A percentile compares a stretch with the other conserved stretches of the same genome.
Evolutionary conservation across 2,888 invertebrate species (phyloP).

Genomic region (Campaea margaritaria): DNA sequence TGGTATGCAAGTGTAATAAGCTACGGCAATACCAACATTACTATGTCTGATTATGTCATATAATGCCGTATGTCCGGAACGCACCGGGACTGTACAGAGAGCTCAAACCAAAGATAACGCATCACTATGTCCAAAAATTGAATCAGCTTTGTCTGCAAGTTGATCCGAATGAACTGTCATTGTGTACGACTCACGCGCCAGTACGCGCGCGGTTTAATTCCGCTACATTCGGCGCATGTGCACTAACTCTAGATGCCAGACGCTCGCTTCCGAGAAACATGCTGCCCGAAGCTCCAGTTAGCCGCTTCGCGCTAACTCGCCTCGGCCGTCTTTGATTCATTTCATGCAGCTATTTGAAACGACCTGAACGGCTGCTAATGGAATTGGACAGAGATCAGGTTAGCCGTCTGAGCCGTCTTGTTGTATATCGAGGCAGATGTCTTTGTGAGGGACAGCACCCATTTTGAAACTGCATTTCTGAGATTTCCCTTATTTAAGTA

Average conservation of each 20-base stretch:
- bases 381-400: conserved; percentile 14
- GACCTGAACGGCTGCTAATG: conserved; percentile 19
- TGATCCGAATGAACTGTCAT: conserved; percentile 30
- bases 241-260: conserved; percentile 49
- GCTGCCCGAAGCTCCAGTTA: conserved; percentile 50
- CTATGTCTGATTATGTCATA: no score
- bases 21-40: no score
- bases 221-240: conserved; percentile 41
- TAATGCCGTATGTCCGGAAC: no score
- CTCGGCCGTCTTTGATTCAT: conserved; percentile 34
- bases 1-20: no score
- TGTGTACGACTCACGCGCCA: conserved; percentile 26
- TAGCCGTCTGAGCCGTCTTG: conserved; percentile 1
- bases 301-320: conserved; percentile 29
- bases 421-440: background rate
- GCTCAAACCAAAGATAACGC: background rate
- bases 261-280: conserved; percentile 62
- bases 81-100: background rate
- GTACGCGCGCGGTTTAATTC: conserved; percentile 40
- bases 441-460: background rate
- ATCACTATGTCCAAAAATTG: conserved; percentile 2
- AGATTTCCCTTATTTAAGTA: no score
- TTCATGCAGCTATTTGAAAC: conserved; percentile 25
- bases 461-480: background rate
- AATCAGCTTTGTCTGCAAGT: conserved; percentile 20